Evolutionary conservation across 2,888 invertebrate genomes (phyloP), one percentile per base, ranked within the genome.

Genomic region (Stenolophus ochropezus): DNA sequence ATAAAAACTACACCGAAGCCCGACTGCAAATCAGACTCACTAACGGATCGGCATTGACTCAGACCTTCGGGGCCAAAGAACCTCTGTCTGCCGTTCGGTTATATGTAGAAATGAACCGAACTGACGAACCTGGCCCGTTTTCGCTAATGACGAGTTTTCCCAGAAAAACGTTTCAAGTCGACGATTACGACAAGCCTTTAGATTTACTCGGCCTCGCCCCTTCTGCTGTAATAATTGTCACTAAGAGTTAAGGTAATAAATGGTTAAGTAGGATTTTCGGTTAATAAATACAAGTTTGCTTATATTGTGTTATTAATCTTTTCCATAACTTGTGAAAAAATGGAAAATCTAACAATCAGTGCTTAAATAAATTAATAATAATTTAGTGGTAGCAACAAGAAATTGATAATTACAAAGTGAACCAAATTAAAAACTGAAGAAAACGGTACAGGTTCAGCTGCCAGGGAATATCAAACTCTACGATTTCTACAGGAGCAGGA

Each of bases 71-170:
- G 6, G 94, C 94, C 16, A 96, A 96, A 87, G 98, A 98, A 87
- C 95, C 96, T 83, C 91, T 99, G 5, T 95, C 97, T 0, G 97
- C 98, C 6, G 98, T 99, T 27, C 92, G 97, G 87, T 89, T 98
- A 51, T 99, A 93, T 89, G 92, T 98, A 71, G 94, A 97, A 90
- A 92, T 97, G 91, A 95, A 98, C 86, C 92, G 96, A 75, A 93
- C 93, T 53, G 94, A 96, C 86, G 92, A 92, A 6, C 90, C 91
- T 0, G 91, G 90, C 58, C 90, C 92, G 3, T 97, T 98, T 89
- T 93, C 94, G 78, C 90, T 98, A 84, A 97, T 98, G 95, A 98
- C 97, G 1, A 94, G 93, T 86, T 98, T 97, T 90, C 98, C 98
- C 4, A 94, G 94, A 86, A 96, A 96, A 90, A 93, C 97, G 75